phyloP scores from a whole-genome alignment of 2,797 vertebrate species.

The Schizopygopsis pylzovi region DNA sequence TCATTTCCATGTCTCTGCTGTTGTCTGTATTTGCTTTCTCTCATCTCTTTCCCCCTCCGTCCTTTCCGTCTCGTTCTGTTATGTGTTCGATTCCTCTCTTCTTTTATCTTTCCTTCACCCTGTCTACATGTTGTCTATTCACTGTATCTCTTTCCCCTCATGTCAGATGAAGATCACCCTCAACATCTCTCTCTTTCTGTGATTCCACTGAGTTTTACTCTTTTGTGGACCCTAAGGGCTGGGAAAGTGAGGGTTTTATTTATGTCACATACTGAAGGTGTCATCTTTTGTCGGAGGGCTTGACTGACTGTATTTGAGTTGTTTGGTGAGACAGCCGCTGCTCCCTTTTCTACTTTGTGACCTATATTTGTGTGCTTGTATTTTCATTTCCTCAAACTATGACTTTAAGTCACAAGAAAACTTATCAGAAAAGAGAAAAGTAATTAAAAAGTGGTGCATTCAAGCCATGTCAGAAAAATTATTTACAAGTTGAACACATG shows the following conservation, averaged over 20 bases:
- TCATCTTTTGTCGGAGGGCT: not conserved
- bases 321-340: not conserved
- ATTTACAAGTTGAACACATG: not conserved
- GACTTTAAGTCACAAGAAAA: not conserved
- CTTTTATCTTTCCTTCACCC: constrained; percentile 24
- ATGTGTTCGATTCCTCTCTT: not conserved
- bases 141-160: constrained; percentile 54
- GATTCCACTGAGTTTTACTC: not conserved
- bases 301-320: not conserved
- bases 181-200: constrained; percentile 61
- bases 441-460: not conserved
- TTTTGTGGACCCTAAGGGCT: not conserved
- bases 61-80: not conserved
- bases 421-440: not conserved
- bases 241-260: not conserved
- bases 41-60: not conserved
- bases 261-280: not conserved
- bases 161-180: constrained; percentile 68
- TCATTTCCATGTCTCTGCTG: constrained; percentile 13
- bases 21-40: constrained; percentile 17
- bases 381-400: constrained; percentile 2
- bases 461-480: not conserved
- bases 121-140: constrained; percentile 13
- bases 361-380: not conserved
- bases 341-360: not conserved